Evolutionary conservation across 2,113 vertebrate genomes (phyloP).

Genomic region (Hipposideros armiger): DNA sequence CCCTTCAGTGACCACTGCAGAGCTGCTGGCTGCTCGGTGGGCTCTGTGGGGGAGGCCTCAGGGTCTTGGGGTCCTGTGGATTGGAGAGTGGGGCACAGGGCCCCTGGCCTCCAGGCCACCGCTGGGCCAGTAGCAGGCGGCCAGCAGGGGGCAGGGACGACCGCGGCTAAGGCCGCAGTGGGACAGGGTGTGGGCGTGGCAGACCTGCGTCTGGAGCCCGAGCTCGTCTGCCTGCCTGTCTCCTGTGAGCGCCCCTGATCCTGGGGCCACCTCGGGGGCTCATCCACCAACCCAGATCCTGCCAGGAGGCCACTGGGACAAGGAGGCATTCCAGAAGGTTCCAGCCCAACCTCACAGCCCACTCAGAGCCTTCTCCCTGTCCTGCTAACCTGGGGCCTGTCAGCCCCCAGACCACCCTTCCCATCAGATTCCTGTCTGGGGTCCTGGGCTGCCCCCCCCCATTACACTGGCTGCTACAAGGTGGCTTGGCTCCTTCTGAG

Average conservation of each 20-base stretch:
- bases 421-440: rapidly evolving
- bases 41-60: background rate
- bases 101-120: background rate
- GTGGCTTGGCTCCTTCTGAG: background rate
- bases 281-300: background rate
- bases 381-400: background rate
- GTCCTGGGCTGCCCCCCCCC: rapidly evolving
- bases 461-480: background rate
- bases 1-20: background rate
- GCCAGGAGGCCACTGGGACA: background rate
- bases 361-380: background rate
- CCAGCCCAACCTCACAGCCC: too few species aligned
- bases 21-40: background rate
- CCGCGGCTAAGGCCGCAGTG: background rate
- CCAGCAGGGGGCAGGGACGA: background rate
- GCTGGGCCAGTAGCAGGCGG: rapidly evolving
- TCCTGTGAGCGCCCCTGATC: background rate
- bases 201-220: background rate
- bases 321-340: background rate
- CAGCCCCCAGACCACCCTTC: background rate
- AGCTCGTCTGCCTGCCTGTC: background rate
- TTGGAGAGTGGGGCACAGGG: background rate
- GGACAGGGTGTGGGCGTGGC: background rate
- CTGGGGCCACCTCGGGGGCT: background rate
- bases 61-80: rapidly evolving